Percentiles rank a stretch among this genome's conserved stretches.
Evolutionary conservation across 2,113 vertebrate species (phyloP).

Genomic region (Oxyruncus cristatus): DNA sequence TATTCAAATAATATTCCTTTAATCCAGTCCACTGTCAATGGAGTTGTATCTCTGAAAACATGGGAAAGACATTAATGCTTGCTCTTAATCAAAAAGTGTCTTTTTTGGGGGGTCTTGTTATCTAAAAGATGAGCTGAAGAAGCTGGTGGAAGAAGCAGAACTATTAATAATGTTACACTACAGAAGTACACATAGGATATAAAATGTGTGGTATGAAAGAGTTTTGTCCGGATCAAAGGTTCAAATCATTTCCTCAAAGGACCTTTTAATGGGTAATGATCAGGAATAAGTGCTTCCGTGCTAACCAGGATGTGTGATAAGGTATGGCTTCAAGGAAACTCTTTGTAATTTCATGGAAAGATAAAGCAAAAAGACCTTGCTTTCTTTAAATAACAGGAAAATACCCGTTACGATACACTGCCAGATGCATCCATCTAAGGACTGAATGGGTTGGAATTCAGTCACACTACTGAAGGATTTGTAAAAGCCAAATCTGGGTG

Average conservation of each 20-base stretch:
- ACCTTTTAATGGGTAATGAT: not conserved
- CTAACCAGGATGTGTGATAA: not conserved
- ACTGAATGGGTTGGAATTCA: slow-evolving; percentile 13
- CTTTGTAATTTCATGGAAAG: slow-evolving; percentile 35
- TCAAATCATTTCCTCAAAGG: slow-evolving; percentile 8
- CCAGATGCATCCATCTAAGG: slow-evolving; percentile 17
- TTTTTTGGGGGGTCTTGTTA: not conserved
- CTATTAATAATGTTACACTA: not conserved
- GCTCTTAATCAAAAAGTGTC: not conserved
- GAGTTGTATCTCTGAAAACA: not conserved
- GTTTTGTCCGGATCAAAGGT: not conserved
- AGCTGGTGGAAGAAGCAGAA: not conserved
- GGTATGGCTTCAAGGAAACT: slow-evolving; percentile 34
- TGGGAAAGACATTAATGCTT: not conserved
- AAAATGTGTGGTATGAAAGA: not conserved
- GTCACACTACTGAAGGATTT: not conserved
- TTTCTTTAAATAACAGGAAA: slow-evolving; percentile 54
- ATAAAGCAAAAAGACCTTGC: slow-evolving; percentile 16
- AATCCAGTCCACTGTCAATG: not conserved
- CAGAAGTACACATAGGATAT: not conserved
- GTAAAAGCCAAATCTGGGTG: not conserved
- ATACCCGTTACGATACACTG: slow-evolving; percentile 17
- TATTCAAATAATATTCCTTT: not conserved
- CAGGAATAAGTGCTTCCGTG: not conserved
- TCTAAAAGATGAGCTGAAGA: not conserved